Evolutionary conservation across 2,888 invertebrate genomes (phyloP), one percentile per base, ranked within the genome.

Genomic region (Plutella xylostella): DNA sequence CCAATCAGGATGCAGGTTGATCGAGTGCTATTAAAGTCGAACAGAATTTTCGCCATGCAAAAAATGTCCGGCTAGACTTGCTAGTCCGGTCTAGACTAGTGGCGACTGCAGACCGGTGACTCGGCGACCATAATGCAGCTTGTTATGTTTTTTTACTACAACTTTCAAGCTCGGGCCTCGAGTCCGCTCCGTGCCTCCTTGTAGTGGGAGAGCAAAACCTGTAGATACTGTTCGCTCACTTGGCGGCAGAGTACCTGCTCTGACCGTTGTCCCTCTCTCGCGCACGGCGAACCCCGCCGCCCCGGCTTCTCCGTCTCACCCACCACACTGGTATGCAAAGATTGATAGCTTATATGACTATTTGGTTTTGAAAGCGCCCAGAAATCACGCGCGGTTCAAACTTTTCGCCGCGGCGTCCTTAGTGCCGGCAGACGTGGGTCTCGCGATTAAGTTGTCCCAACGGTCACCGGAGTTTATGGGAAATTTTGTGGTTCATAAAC

Each of bases 121-220:
- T 41, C 59, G n/a, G n/a, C 69, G 66, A 62, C 66, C 61, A 57
- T 57, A 22, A 14, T 14, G 17, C 25, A 63, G 65, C 69, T 66
- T 72, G 65, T 64, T 67, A 61, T 68, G 66, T 34, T 47, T 45
- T 43, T 72, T 71, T 69, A 72, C 68, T 69, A 70, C 54, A 72
- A 76, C 77, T 77, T 79, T 72, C 68, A 73, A 80, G 77, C 74
- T 77, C 58, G 68, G 67, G 68, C 61, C 67, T 73, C 54, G 69
- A 77, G 78, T 77, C 77, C 77, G 78, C 73, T 56, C 74, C 74
- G 69, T 69, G 72, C 72, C 74, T 74, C 67, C 72, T 69, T 72
- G 78, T 79, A 80, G 83, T 83, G 83, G 83, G 82, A 76, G 76
- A 82, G 76, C 77, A 78, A 82, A 82, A 83, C 83, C 82, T 83